Evolutionary conservation across 2,797 vertebrate species (phyloP).

Genomic region (Enteromius thamalakanensis): DNA sequence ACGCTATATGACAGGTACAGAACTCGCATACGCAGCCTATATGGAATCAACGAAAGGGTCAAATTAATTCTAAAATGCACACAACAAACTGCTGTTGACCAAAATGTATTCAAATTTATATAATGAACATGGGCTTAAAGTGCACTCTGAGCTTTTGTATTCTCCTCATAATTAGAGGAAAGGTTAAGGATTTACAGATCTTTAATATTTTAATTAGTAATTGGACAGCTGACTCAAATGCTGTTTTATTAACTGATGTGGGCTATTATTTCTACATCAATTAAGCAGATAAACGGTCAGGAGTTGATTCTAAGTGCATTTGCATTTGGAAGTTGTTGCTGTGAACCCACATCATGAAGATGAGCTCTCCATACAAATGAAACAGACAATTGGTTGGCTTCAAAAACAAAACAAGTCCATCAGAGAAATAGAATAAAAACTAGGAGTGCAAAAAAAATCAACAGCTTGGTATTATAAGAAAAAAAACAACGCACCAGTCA

Average conservation of each 20-base stretch:
- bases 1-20: constrained; percentile 54
- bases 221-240: neutral
- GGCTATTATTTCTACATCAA: neutral
- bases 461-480: too few species aligned
- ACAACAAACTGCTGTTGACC: neutral
- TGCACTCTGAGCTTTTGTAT: neutral
- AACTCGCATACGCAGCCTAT: constrained; percentile 45
- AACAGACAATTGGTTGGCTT: neutral
- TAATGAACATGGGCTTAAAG: neutral
- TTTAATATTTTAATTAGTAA: neutral
- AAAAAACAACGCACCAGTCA: too few species aligned
- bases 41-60: neutral
- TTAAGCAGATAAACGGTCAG: neutral
- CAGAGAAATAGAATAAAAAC: neutral
- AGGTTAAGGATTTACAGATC: neutral
- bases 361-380: too few species aligned
- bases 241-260: neutral
- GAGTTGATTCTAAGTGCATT: neutral
- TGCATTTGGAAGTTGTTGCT: neutral
- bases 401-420: neutral
- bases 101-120: neutral
- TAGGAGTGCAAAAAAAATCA: too few species aligned
- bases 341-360: neutral
- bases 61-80: neutral
- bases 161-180: neutral